Conservation (phyloP, 2,797 vertebrate genomes). For the Aselliscus stoliczkanus region DNA sequence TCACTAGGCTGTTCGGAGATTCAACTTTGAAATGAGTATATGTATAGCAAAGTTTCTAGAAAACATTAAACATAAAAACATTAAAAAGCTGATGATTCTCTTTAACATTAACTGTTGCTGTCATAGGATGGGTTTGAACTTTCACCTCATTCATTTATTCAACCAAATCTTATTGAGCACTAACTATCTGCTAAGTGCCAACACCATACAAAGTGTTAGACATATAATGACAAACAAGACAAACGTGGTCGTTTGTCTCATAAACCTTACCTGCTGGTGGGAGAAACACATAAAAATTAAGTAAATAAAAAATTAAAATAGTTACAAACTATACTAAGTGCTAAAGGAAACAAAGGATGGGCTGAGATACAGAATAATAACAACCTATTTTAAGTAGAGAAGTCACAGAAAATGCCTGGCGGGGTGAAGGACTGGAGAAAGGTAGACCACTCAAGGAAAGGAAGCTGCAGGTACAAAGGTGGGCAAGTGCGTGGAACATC, state of each 20-base stretch:
- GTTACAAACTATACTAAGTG: not conserved
- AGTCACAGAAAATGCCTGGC: not conserved
- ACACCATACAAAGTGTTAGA: not conserved
- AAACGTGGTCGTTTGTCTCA: not conserved
- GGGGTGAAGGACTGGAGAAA: not conserved
- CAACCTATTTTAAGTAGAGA: not conserved
- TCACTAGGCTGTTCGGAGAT: not conserved
- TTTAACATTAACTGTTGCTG: not conserved
- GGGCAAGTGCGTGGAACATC: not conserved
- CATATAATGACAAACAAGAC: not conserved
- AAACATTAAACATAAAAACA: conserved; percentile 17
- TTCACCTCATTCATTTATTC: not conserved
- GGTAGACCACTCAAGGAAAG: not conserved
- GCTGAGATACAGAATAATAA: not conserved
- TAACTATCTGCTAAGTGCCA: not conserved
- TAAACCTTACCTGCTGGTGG: not conserved
- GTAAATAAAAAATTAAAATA: not conserved
- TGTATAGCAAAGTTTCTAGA: not conserved
- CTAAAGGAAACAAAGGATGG: conserved; percentile 27
- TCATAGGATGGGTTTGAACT: not conserved
- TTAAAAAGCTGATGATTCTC: not conserved
- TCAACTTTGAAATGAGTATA: not conserved
- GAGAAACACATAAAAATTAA: not conserved
- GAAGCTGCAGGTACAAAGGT: not conserved
- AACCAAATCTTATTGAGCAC: not conserved